These are phyloP conservation scores for Sigmodon hispidus DNA, from an alignment of 2,113 vertebrate species.

Conservation along the genomic window DNA sequence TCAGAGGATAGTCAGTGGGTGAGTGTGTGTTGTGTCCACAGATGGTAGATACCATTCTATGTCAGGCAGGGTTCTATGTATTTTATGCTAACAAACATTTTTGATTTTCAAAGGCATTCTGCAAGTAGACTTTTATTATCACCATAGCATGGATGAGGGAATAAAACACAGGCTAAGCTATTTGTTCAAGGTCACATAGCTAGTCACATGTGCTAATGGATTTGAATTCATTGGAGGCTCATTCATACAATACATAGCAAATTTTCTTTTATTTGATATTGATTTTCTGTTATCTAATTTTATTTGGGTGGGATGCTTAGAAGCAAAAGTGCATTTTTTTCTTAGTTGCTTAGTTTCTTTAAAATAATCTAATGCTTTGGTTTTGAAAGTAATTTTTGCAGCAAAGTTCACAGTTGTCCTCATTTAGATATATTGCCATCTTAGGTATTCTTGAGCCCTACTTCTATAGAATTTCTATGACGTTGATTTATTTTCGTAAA, in stretches of 20 bases:
- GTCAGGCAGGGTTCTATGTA: background rate
- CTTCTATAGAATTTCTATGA: background rate
- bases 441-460: background rate
- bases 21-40: background rate
- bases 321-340: background rate
- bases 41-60: background rate
- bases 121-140: background rate
- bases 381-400: background rate
- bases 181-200: background rate
- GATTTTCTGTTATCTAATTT: background rate
- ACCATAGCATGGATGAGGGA: background rate
- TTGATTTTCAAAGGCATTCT: conserved; percentile 5
- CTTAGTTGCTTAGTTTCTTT: background rate
- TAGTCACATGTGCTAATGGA: background rate
- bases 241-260: background rate
- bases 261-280: background rate
- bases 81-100: background rate
- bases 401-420: conserved; percentile 28
- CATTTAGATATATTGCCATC: background rate
- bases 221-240: background rate
- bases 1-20: background rate
- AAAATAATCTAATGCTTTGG: background rate
- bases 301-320: background rate
- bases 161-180: background rate
- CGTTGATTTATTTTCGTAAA: background rate